Percentiles rank a stretch among this genome's conserved stretches.
phyloP scores from a whole-genome alignment of 2,113 vertebrate genomes.

The Cranoglanis bouderius region DNA sequence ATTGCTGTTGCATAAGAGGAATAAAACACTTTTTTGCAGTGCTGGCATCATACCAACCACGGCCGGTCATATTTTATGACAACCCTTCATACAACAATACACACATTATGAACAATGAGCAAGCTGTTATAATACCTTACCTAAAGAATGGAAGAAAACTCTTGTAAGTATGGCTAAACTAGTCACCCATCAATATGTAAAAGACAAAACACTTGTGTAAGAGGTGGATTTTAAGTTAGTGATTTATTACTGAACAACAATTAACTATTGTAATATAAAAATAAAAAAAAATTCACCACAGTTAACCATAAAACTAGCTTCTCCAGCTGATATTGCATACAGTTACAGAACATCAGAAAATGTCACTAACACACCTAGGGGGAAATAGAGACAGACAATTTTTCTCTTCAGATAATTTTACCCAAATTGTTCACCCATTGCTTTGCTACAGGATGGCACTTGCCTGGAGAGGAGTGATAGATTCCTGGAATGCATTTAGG shows the following conservation, averaged over 20 bases:
- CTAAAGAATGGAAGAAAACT: neutral
- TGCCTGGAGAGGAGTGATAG: conserved; percentile 56
- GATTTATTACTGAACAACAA: neutral
- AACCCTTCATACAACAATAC: neutral
- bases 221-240: neutral
- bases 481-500: conserved; percentile 65
- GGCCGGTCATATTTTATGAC: neutral
- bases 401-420: conserved; percentile 1
- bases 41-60: neutral
- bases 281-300: neutral
- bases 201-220: neutral
- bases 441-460: conserved; percentile 57
- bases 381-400: neutral
- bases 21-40: neutral
- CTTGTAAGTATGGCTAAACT: neutral
- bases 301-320: neutral
- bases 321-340: neutral
- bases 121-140: neutral
- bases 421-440: neutral
- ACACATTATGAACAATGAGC: neutral
- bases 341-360: neutral
- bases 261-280: neutral
- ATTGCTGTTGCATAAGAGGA: neutral
- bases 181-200: neutral
- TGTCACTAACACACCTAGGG: neutral